Evolutionary conservation across 2,888 invertebrate genomes (phyloP), one percentile per base, ranked within the genome.

Genomic region (Phortica magna): DNA sequence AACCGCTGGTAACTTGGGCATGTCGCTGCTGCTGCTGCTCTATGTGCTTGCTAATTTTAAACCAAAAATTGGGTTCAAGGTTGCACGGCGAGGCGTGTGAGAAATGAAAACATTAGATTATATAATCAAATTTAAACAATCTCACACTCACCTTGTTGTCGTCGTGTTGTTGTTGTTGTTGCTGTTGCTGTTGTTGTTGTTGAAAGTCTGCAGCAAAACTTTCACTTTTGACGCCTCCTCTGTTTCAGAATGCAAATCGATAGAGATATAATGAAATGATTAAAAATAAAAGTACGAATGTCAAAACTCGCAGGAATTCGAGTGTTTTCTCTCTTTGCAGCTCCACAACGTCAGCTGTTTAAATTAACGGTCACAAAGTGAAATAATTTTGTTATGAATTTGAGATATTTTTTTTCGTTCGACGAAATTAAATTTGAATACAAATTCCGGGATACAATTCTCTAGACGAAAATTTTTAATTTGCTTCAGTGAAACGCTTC

Each of bases 1-100:
- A 88, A 91, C 85, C 48, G 91, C 91, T 82, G 91, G 90, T 87
- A 88, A 83, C 81, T 89, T 91, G 81, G 89, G 91, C 96, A 91
- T 91, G 43, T 78, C 65, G 31, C 19, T 59, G 59, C 4, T 59
- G 57, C 12, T 5, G n/a, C 22, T 59, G 61, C 4, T 61, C 31
- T 82, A 73, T 53, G 19, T 42, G 82, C 81, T 19, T 73, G 83
- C 87, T 87, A 88, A 88, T 88, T 84, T 87, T 89, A 89, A 87
- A 88, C 79, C 78, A 22, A 42, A 48, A 48, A 76, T 67, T 14
- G 65, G 41, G 73, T 71, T 55, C 76, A 76, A 73, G 73, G 73
- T 61, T 61, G n/a, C 74, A 76, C 64, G 14, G 64, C 57, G 67
- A 74, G 76, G 59, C 65, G 39, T 39, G 53, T n/a, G n/a, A n/a